Conservation (phyloP, 2,888 invertebrate species). For the Plutella xylostella region DNA sequence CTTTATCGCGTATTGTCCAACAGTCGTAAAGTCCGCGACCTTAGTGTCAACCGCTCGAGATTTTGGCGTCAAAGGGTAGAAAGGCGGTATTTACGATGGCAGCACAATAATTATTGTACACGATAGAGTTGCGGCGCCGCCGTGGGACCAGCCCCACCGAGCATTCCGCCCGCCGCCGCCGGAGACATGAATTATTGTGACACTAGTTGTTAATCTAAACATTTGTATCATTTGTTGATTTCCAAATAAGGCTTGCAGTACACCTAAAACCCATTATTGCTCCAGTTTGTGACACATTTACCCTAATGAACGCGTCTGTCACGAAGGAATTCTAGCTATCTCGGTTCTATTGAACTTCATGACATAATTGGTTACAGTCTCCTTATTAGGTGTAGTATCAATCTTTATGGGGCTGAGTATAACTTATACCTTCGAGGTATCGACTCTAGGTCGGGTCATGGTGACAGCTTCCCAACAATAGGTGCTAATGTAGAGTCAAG, state of each 20-base stretch:
- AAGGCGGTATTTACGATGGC: constrained; percentile 18
- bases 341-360: not conserved
- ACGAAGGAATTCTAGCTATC: not conserved
- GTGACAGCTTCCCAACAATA: constrained; percentile 25
- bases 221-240: constrained; percentile 15
- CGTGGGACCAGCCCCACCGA: not conserved
- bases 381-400: too few relatives aligned
- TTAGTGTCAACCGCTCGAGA: constrained; percentile 2
- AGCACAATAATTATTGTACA: constrained; percentile 15
- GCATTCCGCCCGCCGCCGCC: too few relatives aligned
- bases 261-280: constrained; percentile 1
- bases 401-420: too few relatives aligned
- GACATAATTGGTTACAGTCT: too few relatives aligned
- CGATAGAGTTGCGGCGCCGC: constrained; percentile 6
- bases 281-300: not conserved
- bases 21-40: not conserved
- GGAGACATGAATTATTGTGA: constrained; percentile 24
- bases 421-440: not conserved
- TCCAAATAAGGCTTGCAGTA: constrained; percentile 7
- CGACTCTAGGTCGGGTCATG: not conserved
- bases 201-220: constrained; percentile 10
- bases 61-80: constrained; percentile 15
- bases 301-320: not conserved
- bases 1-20: not conserved
- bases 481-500: constrained; percentile 27